Base-by-base conservation (phyloP, 2,797 vertebrate species). In the Girardinus metallicus region DNA sequence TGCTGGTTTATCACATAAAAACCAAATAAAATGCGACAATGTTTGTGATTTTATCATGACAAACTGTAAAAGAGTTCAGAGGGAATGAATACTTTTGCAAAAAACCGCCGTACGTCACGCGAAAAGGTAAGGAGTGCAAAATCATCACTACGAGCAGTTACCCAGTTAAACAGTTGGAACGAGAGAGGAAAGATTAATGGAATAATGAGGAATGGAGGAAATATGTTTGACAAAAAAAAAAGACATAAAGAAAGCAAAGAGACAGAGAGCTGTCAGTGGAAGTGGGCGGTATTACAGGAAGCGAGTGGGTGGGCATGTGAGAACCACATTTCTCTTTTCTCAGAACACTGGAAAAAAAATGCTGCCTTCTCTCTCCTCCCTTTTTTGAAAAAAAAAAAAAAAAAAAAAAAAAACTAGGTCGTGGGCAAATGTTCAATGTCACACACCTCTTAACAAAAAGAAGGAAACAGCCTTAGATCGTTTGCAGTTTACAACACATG, bases 231-330 rank as follows among this genome's bases (percentile, higher is more conserved):
- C 78, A 79, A 87, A 80, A 87, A 80, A 87, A 80, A 86, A 89
- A 86, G 62, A 87, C 82, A 86, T 72, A 89, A 75, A 83, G 85
- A 90, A 89, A 88, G 84, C 88, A 86, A 53, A 72, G 26, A 91
- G 87, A 90, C 83, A 86, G 85, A 87, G 89, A 94, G 88, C 93
- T 94, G 95, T 95, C 92, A 95, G 93, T 95, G 92, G 93, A 87
- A 97, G 95, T 96, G 95, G 97, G 96, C 80, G 92, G 93, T 95
- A 95, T 97, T 96, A 98, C 96, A 95, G 96, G 94, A 97, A 95
- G 93, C 87, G 83, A 94, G 91, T 84, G 86, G 95, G 94, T 93
- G 92, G 79, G 89, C 93, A 92, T 91, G 93, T 90, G 92, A 94
- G 93, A 95, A 95, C 94, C 94, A 95, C 94, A 95, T 90, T 95